These are phyloP conservation scores for Bothrops jararaca DNA, from an alignment of 2,113 vertebrate species.

Conservation along the genomic window DNA sequence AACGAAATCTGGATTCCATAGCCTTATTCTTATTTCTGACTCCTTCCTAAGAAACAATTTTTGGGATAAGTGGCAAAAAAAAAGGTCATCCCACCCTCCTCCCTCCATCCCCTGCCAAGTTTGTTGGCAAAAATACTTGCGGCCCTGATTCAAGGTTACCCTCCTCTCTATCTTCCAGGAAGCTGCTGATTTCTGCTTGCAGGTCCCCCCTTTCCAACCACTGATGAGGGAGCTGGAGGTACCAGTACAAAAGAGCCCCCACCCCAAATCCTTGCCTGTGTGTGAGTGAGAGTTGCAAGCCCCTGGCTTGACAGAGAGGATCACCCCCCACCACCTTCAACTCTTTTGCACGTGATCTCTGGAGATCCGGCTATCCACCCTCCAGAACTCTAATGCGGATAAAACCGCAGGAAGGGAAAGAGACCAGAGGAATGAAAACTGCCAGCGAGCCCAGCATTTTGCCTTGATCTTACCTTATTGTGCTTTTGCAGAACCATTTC, in stretches of 20 bases:
- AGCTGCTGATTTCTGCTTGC: neutral
- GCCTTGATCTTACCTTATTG: constrained; percentile 21
- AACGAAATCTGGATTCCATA: accelerated
- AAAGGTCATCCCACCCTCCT: neutral
- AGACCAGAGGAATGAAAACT: neutral
- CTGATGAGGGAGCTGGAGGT: too few relatives aligned
- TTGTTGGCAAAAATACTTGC: neutral
- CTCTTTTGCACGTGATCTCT: neutral
- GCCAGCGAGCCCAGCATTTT: neutral
- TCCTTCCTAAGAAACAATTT: constrained; percentile 29
- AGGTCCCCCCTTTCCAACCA: neutral
- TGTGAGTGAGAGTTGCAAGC: neutral
- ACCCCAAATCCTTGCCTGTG: neutral
- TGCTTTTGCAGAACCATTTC: neutral
- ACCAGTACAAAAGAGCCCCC: neutral
- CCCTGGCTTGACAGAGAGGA: neutral
- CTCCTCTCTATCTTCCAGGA: neutral
- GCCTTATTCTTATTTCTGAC: constrained; percentile 38
- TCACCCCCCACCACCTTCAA: neutral
- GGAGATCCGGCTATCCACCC: neutral
- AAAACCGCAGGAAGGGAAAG: neutral
- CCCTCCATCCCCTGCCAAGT: neutral
- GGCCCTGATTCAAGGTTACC: neutral
- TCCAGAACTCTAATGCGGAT: neutral
- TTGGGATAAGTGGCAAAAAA: neutral